Conservation (phyloP, 2,888 invertebrate genomes). For the Dicycla oo region DNA sequence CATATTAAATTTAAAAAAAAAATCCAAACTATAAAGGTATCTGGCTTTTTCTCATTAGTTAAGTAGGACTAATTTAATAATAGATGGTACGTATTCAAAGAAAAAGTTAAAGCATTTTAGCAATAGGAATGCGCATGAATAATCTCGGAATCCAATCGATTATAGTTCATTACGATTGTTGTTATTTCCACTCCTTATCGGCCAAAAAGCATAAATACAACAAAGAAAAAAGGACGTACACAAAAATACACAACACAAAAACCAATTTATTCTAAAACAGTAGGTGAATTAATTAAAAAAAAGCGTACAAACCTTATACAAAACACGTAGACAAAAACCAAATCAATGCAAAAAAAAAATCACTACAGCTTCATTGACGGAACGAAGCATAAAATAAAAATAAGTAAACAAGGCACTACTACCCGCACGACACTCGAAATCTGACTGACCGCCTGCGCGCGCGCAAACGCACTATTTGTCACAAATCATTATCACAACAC, state of each 20-base stretch:
- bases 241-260: background rate
- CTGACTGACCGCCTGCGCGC: constrained; percentile 58
- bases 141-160: constrained; percentile 40
- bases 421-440: constrained; percentile 54
- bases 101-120: background rate
- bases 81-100: no score
- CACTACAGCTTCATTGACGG: constrained; percentile 42
- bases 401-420: constrained; percentile 46
- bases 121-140: constrained; percentile 11
- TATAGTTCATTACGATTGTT: constrained; percentile 21
- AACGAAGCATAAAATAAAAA: constrained; percentile 15
- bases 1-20: no score
- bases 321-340: constrained; percentile 4
- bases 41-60: background rate
- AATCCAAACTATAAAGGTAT: no score
- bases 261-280: background rate
- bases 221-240: no score
- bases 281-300: background rate
- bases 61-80: background rate
- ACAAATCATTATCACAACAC: constrained; percentile 64
- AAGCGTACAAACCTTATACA: constrained; percentile 38
- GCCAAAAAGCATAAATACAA: background rate
- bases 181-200: constrained; percentile 19
- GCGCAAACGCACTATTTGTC: constrained; percentile 60
- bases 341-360: constrained; percentile 9